phyloP scores from a whole-genome alignment of 1,140 invertebrate genomes.

The Bombus balteatus region DNA sequence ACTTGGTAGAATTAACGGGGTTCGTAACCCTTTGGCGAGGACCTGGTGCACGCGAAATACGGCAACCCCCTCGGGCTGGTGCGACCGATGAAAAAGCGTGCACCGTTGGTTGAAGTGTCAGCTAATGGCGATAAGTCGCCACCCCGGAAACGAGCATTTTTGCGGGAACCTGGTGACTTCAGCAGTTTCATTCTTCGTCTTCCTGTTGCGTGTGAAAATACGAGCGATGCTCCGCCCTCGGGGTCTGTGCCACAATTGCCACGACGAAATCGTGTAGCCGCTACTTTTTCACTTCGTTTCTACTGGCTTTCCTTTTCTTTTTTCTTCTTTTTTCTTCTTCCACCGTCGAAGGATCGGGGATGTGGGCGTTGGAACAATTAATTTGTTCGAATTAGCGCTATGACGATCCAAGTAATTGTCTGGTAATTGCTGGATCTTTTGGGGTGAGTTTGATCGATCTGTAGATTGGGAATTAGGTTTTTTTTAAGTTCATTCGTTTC shows the following conservation, averaged over 20 bases:
- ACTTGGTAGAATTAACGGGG: conserved; percentile 51
- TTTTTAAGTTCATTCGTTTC: no score
- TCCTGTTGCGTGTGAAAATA: conserved; percentile 39
- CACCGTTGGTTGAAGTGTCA: conserved; percentile 58
- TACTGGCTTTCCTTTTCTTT: not conserved
- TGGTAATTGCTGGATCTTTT: no score
- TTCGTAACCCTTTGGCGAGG: conserved; percentile 40
- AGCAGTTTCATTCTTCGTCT: conserved; percentile 51
- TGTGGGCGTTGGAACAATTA: not conserved
- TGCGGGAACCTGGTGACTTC: conserved; percentile 59
- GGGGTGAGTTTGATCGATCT: no score
- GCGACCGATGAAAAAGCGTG: conserved; percentile 53
- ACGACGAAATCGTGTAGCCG: conserved; percentile 7
- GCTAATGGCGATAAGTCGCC: conserved; percentile 68
- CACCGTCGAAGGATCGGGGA: not conserved
- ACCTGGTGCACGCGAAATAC: conserved; percentile 13
- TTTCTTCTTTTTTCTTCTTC: not conserved
- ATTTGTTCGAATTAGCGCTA: conserved; percentile 17
- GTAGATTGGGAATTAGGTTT: no score
- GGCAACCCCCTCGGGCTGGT: not conserved
- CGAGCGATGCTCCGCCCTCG: not conserved
- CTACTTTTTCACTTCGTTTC: not conserved
- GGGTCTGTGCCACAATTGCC: conserved; percentile 10
- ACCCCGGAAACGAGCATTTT: conserved; percentile 65
- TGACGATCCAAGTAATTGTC: not conserved